phyloP scores from a whole-genome alignment of 2,113 vertebrate genomes.

The Vicugna pacos region DNA sequence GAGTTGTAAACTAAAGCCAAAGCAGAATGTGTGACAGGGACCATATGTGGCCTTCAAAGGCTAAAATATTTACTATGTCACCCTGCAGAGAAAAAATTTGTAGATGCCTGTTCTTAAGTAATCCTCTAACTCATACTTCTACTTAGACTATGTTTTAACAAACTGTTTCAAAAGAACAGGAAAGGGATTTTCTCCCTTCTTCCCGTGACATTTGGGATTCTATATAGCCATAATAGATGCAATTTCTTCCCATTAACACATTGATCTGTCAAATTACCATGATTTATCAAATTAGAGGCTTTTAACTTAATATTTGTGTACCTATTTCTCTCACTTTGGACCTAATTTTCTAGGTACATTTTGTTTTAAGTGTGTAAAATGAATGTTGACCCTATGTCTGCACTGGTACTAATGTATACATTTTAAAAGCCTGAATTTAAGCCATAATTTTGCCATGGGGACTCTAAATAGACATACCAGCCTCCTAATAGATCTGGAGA shows the following conservation, averaged over 20 bases:
- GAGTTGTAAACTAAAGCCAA: not conserved
- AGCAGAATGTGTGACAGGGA: not conserved
- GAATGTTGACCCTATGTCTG: constrained; percentile 65
- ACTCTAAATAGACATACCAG: constrained; percentile 72
- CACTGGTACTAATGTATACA: constrained; percentile 67
- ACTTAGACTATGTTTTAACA: constrained; percentile 32
- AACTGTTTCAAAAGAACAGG: constrained; percentile 57
- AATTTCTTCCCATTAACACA: constrained; percentile 63
- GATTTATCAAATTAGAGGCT: constrained; percentile 81
- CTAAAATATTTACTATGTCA: not conserved
- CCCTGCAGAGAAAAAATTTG: not conserved
- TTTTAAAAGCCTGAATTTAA: constrained; percentile 78
- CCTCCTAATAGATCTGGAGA: constrained; percentile 54
- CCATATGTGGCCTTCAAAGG: not conserved
- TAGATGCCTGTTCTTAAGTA: not conserved
- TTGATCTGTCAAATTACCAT: constrained; percentile 65
- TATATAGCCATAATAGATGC: constrained; percentile 29
- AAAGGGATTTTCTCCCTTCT: not conserved
- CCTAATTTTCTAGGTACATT: constrained; percentile 65
- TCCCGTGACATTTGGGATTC: constrained; percentile 33
- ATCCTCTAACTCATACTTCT: constrained; percentile 42
- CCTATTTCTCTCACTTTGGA: constrained; percentile 57
- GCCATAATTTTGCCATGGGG: constrained; percentile 73
- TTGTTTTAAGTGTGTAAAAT: constrained; percentile 70
- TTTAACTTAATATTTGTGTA: constrained; percentile 75